Evolutionary conservation across 2,113 vertebrate genomes (phyloP).

Genomic region (Hylia prasina): DNA sequence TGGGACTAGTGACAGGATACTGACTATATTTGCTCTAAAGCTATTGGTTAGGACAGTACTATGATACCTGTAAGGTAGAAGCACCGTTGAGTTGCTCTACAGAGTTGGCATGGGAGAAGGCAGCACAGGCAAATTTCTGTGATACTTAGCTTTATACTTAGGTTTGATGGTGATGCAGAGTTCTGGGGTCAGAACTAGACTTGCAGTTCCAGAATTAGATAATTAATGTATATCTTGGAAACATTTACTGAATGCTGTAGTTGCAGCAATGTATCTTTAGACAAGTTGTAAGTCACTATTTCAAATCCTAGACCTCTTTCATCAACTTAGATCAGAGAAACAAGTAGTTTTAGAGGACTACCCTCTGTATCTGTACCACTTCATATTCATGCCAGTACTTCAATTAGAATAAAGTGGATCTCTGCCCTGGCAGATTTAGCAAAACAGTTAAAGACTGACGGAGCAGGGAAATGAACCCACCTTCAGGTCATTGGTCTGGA

Average conservation of each 20-base stretch:
- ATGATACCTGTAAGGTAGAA: not conserved
- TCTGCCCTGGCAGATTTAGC: not conserved
- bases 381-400: not conserved
- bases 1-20: not conserved
- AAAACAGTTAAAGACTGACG: not conserved
- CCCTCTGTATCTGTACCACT: not conserved
- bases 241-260: not conserved
- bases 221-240: not conserved
- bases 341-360: not conserved
- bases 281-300: not conserved
- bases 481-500: constrained; percentile 46
- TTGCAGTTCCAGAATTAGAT: not conserved
- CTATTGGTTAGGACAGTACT: not conserved
- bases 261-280: not conserved
- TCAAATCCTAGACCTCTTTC: not conserved
- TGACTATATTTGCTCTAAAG: not conserved
- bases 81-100: not conserved
- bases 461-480: constrained; percentile 21
- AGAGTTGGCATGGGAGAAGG: not conserved
- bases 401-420: not conserved
- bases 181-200: not conserved
- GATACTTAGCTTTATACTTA: not conserved
- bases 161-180: fast-evolving
- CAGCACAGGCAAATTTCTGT: not conserved
- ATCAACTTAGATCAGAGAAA: not conserved